Base-by-base conservation (phyloP, 2,888 invertebrate genomes). In the Drosophila helvetica region DNA sequence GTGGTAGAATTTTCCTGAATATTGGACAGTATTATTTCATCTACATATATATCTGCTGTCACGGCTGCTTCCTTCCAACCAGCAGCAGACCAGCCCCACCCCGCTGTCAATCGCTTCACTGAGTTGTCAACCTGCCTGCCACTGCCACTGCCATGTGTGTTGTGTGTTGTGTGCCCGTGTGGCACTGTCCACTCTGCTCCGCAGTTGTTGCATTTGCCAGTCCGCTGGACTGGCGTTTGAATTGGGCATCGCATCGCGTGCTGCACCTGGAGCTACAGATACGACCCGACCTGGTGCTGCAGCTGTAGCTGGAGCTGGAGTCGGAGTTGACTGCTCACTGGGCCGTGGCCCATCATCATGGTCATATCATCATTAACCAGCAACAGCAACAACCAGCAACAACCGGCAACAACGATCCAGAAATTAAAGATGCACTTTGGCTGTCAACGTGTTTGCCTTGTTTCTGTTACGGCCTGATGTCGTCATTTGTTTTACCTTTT, bases 211-310 rank as follows among this genome's bases (percentile, higher is more conserved):
- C 84, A 77, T 75, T 86, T 78, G 76, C 69, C 69, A 79, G 78
- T 68, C 82, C 75, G 52, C 64, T 57, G 43, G 66, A 55, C 64
- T 57, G 43, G 66, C 63, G 51, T 38, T 46, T 60, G 55, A 71
- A 81, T 75, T 67, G 82, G 71, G 67, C 75, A 87, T 88, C 88
- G 83, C 75, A 87, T 88, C 88, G 83, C 83, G 83, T 83, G 83
- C 88, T 74, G 38, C 38, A 38, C 64, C 59, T 17, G 61, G 52
- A 38, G 38, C 15, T 15, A 6, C 61, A 51, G 47, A 59, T 25
- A 19, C 15, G 43, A n/a, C n/a, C 22, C 22, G 22, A 22, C n/a
- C n/a, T n/a, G n/a, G n/a, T n/a, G 22, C 19, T 19, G 19, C 2
- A n/a, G 8, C 46, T 22, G 15, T 22, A 46, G 66, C 52, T 50